Base-by-base conservation (phyloP, 2,888 invertebrate genomes). In the Alcis repandata region DNA sequence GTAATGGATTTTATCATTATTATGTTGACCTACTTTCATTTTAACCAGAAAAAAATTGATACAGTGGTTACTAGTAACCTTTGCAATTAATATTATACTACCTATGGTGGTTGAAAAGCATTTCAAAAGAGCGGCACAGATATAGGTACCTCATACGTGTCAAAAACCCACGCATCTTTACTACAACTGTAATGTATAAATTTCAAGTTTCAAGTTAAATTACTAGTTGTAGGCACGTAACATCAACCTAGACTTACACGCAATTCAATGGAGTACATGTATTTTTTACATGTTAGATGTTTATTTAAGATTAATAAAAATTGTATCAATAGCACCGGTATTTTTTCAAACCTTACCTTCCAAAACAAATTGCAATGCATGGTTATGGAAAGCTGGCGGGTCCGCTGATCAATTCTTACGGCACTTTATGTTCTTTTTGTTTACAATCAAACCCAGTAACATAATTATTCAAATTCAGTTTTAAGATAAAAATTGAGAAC, bases 361-460 rank as follows among this genome's bases (percentile, higher is more conserved):
- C 75, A 82, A 75, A 76, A 72, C 63, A 75, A 53, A 64, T 72
- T 70, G 54, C 66, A 72, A 68, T 77, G 74, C 85, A 85, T 85
- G 67, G 63, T 72, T 68, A 41, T 11, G 40, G 51, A 17, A 15
- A 32, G 15, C 15, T 10, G 20, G 13, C 7, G 8, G 1, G 2
- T 20, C 33, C 8, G 17, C 19, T 2, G 17, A 19, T 51, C 10
- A 36, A 3, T 10, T 32, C 36, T 10, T 11, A 8, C 4, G 13
- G 19, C 51, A 36, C 17, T 33, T 8, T 32, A 33, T 36, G 40
- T 6, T 45, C 6, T 20, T 3, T 32, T 27, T 10, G 27, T 6
- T 27, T 27, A 27, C 15, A 4, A 15, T 11, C n/a, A 2, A n/a
- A n/a, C 13, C 7, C n/a, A 13, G 27, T 8, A 13, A 27, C 1